Percentiles rank a stretch among this genome's conserved stretches.
Conservation (phyloP, 1,140 invertebrate species). For the Triops longicaudatus region DNA sequence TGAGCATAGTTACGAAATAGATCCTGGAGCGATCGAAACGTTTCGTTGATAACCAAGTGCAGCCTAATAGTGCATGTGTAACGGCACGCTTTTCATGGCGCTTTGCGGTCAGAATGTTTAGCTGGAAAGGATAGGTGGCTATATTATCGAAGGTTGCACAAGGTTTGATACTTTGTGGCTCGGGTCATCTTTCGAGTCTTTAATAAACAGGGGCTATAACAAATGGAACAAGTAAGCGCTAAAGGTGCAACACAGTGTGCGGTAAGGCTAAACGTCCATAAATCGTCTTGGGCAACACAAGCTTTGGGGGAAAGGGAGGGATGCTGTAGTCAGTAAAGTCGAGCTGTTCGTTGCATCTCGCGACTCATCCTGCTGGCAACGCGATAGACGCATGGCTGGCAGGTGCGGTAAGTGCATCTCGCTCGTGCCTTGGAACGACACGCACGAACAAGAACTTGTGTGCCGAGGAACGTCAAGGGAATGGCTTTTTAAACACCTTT, state of each 20-base stretch:
- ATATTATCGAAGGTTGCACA: too few species aligned
- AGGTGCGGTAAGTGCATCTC: not conserved
- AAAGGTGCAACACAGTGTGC: conserved; percentile 11
- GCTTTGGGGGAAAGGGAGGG: not conserved
- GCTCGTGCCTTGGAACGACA: not conserved
- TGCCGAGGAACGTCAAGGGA: conserved; percentile 3
- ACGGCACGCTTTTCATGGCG: too few species aligned
- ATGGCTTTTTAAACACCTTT: conserved; percentile 7
- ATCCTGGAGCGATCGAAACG: too few species aligned
- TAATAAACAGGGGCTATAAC: not conserved
- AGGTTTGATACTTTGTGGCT: too few species aligned
- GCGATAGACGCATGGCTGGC: not conserved
- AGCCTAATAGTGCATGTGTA: too few species aligned
- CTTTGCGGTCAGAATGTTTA: too few species aligned
- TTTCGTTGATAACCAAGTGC: too few species aligned
- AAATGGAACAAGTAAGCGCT: not conserved
- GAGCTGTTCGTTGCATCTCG: not conserved
- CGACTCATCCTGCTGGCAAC: not conserved
- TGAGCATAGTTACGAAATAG: too few species aligned
- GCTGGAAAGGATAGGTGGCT: too few species aligned
- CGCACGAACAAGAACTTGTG: not conserved
- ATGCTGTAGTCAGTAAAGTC: not conserved
- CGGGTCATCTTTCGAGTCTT: not conserved
- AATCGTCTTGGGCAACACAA: not conserved
- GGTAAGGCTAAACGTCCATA: conserved; percentile 11